These are phyloP conservation scores for Clinocottus analis DNA, from an alignment of 2,113 vertebrate species.

Conservation along the genomic window DNA sequence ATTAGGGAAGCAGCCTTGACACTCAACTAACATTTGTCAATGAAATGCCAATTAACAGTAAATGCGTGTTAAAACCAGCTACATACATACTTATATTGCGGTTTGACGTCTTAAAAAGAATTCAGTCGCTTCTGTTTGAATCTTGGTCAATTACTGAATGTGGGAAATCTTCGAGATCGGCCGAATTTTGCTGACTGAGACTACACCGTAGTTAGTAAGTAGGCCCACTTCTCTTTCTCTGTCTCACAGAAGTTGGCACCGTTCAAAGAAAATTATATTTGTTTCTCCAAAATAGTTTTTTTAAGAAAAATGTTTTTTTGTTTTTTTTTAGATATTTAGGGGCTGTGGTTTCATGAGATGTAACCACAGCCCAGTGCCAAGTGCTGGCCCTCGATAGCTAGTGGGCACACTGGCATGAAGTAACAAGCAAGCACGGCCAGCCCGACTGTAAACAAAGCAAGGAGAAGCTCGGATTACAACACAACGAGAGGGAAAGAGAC, in stretches of 20 bases:
- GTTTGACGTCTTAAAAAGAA: not conserved
- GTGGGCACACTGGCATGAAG: no score
- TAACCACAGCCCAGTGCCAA: no score
- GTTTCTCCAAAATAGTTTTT: not conserved
- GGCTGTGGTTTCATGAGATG: no score
- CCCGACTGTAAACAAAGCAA: not conserved
- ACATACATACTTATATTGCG: not conserved
- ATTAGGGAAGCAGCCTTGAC: not conserved
- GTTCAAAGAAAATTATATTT: not conserved
- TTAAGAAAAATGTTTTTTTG: no score
- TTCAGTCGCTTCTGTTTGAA: not conserved
- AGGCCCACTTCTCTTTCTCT: not conserved
- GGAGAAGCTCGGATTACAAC: not conserved
- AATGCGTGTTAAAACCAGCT: not conserved
- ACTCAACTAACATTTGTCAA: not conserved
- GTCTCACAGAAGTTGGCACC: not conserved
- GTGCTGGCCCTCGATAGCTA: no score
- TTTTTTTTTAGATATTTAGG: no score
- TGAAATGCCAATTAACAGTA: not conserved
- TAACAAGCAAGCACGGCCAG: not conserved
- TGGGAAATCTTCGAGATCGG: not conserved
- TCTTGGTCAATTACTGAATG: not conserved
- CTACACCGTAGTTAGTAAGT: not conserved
- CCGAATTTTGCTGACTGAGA: not conserved
- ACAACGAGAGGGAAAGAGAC: not conserved